Base-by-base conservation (phyloP, 2,888 invertebrate genomes). In the Agrotis exclamationis region DNA sequence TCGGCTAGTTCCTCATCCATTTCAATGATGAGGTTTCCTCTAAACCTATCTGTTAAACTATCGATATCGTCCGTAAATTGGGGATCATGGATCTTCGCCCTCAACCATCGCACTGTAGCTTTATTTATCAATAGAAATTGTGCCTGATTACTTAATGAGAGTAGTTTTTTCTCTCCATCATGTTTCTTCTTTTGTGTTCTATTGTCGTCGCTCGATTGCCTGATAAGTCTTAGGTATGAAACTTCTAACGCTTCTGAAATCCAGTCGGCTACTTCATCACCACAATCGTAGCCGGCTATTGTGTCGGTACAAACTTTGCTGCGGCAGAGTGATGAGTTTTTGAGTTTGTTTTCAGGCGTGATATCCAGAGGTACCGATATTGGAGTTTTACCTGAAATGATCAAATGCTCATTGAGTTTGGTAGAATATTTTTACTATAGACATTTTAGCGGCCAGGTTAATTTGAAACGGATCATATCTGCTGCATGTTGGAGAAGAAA, bases 1-100 rank as follows among this genome's bases (percentile, higher is more conserved):
- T 99, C 99, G 44, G 97, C 97, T 87, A 99, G 97, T n/a, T 98
- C 96, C 39, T 95, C 87, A 2, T 96, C 93, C 66, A 98, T 98
- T 79, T 97, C 97, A 18, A 99, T 96, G 2, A 99, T 97, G 51
- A 99, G 96, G 94, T 99, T 99, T n/a, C 98, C 98, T 87, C 99
- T 97, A 93, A 99, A 99, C 84, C 99, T 96, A 75, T 97, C 96
- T 4, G 98, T 95, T 48, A 98, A 95, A 80, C 97, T 96, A 47
- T 97, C 96, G 54, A 97, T 88, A 84, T 94, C 93, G 68, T 97
- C 96, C 14, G 91, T 91, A 64, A 96, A 96, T 57, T 93, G 86
- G 48, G 96, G 95, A 72, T 97, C 96, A 48, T 95, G 89, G 47
- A 98, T 96, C 91, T 96, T 97, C 63, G 96, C 94, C 69, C 94